Percentiles rank a stretch among this genome's conserved stretches.
Evolutionary conservation across 2,797 vertebrate species (phyloP).

Genomic region (Rhinella marina): DNA sequence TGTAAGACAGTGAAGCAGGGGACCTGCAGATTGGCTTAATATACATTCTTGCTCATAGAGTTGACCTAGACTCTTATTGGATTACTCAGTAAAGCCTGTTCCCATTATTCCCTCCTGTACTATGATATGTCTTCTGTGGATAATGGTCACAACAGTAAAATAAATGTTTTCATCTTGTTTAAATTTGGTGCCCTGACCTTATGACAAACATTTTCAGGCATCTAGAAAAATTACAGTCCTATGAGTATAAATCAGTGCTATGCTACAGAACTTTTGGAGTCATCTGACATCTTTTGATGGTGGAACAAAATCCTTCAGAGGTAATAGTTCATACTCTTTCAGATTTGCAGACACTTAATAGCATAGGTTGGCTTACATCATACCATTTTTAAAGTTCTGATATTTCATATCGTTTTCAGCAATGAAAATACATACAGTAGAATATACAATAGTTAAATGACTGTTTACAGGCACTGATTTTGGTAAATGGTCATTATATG

Average conservation of each 20-base stretch:
- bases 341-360: neutral
- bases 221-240: conserved; percentile 13
- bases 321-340: neutral
- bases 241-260: conserved; percentile 5
- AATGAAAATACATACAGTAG: neutral
- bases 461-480: neutral
- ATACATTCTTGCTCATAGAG: neutral
- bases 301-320: conserved; percentile 10
- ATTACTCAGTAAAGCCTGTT: conserved; percentile 9
- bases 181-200: conserved; percentile 22
- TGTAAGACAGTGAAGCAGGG: neutral
- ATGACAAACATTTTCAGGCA: neutral
- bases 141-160: neutral
- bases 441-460: neutral
- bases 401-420: neutral
- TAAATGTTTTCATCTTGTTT: conserved; percentile 16
- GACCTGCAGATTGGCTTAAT: neutral
- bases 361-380: neutral
- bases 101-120: neutral
- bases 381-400: neutral
- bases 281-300: conserved; percentile 20
- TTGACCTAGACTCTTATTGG: neutral
- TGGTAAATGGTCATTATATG: neutral
- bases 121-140: conserved; percentile 37
- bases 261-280: conserved; percentile 1